phyloP scores from a whole-genome alignment of 2,113 vertebrate species.

The Orcinus orca region DNA sequence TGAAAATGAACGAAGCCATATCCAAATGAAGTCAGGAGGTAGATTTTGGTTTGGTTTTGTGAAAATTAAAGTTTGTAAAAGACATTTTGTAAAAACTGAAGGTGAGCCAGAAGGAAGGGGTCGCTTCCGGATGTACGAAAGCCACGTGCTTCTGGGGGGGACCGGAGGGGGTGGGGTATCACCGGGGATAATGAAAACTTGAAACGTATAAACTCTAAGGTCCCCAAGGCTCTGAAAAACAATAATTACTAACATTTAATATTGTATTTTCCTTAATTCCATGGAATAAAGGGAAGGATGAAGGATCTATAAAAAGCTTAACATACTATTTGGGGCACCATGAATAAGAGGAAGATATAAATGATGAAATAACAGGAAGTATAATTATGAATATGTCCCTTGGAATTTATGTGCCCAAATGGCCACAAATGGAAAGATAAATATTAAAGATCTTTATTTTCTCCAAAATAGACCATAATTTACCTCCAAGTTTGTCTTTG shows the following conservation, averaged over 20 bases:
- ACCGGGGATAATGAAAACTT: not conserved
- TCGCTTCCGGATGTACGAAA: not conserved
- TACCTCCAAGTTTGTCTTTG: not conserved
- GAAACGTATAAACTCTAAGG: not conserved
- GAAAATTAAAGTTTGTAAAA: not conserved
- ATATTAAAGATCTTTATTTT: not conserved
- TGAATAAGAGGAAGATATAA: not conserved
- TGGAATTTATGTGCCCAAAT: not conserved
- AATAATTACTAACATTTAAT: not conserved
- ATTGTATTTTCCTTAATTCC: not conserved
- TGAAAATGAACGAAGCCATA: not conserved
- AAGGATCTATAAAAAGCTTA: not conserved
- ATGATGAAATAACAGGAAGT: not conserved
- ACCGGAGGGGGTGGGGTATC: fast-evolving
- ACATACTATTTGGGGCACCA: not conserved
- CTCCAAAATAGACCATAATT: not conserved
- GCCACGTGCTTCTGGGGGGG: not conserved
- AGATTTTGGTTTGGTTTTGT: not conserved
- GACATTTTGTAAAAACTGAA: not conserved
- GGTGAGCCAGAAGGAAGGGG: not conserved
- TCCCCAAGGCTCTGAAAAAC: not conserved
- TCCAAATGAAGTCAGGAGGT: not conserved
- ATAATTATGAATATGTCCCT: not conserved
- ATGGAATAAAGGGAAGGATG: not conserved
- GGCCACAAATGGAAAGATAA: not conserved